These are phyloP conservation scores for Allacma fusca DNA, from an alignment of 2,888 invertebrate genomes.

Conservation along the genomic window DNA sequence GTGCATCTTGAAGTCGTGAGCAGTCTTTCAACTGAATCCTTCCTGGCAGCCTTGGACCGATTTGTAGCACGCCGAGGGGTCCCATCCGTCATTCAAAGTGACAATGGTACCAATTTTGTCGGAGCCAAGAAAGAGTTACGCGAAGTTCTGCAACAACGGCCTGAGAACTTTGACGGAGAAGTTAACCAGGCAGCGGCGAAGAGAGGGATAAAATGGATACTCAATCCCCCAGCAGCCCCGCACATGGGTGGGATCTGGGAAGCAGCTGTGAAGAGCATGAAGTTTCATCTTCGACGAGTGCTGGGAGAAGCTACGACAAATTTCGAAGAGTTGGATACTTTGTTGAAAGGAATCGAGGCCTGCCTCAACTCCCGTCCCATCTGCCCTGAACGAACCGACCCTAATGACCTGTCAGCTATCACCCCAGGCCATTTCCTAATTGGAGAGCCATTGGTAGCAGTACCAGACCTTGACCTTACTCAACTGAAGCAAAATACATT, in stretches of 20 bases:
- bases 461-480: background rate
- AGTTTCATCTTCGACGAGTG: background rate
- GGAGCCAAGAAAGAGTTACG: slow-evolving; percentile 4
- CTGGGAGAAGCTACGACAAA: background rate
- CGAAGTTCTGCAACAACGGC: background rate
- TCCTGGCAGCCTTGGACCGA: background rate
- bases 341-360: background rate
- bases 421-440: slow-evolving; percentile 15
- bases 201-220: background rate
- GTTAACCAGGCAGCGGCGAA: background rate
- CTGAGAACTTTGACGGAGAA: too few species aligned
- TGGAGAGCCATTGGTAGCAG: background rate
- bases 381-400: background rate
- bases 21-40: background rate
- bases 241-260: slow-evolving; percentile 9
- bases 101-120: slow-evolving; percentile 13
- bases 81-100: background rate
- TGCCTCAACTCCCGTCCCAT: slow-evolving; percentile 6
- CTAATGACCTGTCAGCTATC: background rate
- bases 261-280: slow-evolving; percentile 1
- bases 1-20: too few species aligned
- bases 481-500: too few species aligned
- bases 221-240: background rate
- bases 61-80: background rate
- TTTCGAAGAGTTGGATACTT: background rate